Evolutionary conservation across 2,113 vertebrate species (phyloP).

Genomic region (Todiramphus chloris): DNA sequence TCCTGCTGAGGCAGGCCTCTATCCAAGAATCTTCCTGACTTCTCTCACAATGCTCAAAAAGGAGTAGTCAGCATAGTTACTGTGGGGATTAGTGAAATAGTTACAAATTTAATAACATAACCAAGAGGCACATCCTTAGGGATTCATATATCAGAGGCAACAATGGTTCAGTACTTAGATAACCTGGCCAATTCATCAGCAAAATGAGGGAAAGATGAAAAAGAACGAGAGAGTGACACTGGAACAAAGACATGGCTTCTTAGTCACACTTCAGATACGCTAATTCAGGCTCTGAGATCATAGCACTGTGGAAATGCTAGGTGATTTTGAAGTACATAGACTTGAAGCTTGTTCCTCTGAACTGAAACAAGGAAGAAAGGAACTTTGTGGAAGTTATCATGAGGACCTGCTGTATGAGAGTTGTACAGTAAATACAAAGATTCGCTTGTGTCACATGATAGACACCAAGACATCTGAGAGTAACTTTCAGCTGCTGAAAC

Average conservation of each 20-base stretch:
- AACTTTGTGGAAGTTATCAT: not conserved
- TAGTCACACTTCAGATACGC: not conserved
- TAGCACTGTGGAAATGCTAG: not conserved
- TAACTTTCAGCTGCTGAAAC: not conserved
- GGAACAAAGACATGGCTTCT: not conserved
- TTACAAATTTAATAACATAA: not conserved
- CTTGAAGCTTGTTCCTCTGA: not conserved
- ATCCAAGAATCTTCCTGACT: not conserved
- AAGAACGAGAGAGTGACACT: not conserved
- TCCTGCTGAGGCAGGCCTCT: not conserved
- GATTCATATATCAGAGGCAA: not conserved
- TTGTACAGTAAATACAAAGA: not conserved
- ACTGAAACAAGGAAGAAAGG: not conserved
- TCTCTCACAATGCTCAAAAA: not conserved
- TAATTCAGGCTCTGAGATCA: not conserved
- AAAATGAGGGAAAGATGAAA: not conserved
- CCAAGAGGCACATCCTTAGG: not conserved
- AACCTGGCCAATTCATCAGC: not conserved
- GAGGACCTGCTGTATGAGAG: not conserved
- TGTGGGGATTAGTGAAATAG: not conserved
- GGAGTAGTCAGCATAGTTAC: not conserved
- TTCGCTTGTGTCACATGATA: not conserved
- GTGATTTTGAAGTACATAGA: not conserved
- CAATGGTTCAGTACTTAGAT: not conserved
- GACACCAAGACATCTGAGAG: not conserved